Base-by-base conservation (phyloP, 2,888 invertebrate species). In the Periphyllus acericola region DNA sequence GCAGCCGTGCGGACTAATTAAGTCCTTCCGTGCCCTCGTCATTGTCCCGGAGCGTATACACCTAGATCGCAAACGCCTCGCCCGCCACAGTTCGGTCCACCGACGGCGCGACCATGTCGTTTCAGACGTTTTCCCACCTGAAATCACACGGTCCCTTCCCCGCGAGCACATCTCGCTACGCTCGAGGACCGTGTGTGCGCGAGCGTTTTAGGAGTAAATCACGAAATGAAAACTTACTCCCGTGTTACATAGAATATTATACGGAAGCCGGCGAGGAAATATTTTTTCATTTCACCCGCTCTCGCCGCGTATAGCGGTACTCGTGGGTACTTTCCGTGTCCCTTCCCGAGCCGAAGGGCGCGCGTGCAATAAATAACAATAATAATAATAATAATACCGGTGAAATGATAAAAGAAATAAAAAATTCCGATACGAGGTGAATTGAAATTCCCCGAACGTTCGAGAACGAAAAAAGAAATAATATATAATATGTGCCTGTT, bases 361-460 rank as follows among this genome's bases (percentile, higher is more conserved):
- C 52, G 25, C 52, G 52, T 5, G 60, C 36, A 21, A 29, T 34
- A 66, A 83, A 75, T 75, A 83, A 83, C 75, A 74, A 83, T 75
- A 83, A 52, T 52, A 60, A 52, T 72, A 68, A 68, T n/a, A 68
- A 21, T 52, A 46, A 40, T 68, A 46, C 66, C 19, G 68, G 66
- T 40, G 29, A 40, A 81, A 71, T 81, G 71, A 52, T 72, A 74
- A 81, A 40, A 40, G 68, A 68, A 81, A 81, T 68, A 68, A 40
- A 29, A 40, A 83, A 83, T 83, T 60, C 75, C 83, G 25, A 76
- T 75, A 74, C n/a, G 2, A 55, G 36, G 83, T 29, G 74, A 83
- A 83, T 83, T 66, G 83, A 66, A 83, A 83, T 83, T 84, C 84
- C 66, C 29, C 40, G 32, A 46, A 75, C 76, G 83, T 84, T 66